phyloP scores from a whole-genome alignment of 1,140 invertebrate species.

The Cydia splendana region DNA sequence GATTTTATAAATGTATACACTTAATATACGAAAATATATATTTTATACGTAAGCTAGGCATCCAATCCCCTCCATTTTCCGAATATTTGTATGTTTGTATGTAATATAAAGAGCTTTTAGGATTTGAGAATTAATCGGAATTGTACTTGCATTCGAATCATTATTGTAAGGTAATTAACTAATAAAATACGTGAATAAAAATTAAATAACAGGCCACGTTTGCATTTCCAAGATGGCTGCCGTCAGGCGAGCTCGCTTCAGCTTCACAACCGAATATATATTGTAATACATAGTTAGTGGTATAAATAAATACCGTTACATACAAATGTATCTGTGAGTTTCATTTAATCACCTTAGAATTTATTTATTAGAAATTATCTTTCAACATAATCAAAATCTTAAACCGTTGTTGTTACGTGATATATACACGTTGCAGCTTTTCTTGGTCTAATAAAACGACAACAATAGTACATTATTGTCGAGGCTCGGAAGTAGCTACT shows the following conservation, averaged over 20 bases:
- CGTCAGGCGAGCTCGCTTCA: conserved; percentile 28
- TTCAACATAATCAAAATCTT: too few species aligned
- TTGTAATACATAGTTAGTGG: conserved; percentile 42
- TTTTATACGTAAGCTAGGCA: conserved; percentile 41
- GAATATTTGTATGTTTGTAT: conserved; percentile 32
- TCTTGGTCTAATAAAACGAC: too few species aligned
- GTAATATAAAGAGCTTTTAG: conserved; percentile 35
- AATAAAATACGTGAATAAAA: not conserved
- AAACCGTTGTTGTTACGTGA: too few species aligned
- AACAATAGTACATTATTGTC: too few species aligned
- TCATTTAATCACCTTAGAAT: conserved; percentile 22
- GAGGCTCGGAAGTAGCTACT: too few species aligned
- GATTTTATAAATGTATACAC: conserved; percentile 32
- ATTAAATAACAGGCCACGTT: not conserved
- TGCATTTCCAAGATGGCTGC: conserved; percentile 33
- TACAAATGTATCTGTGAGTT: conserved; percentile 37
- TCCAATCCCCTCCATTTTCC: conserved; percentile 41
- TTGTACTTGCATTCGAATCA: conserved; percentile 13
- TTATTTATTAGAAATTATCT: too few species aligned
- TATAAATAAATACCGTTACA: conserved; percentile 41
- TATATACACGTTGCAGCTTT: too few species aligned
- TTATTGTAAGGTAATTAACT: not conserved
- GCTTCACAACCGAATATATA: conserved; percentile 36
- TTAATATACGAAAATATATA: conserved; percentile 32
- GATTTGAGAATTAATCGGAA: conserved; percentile 17